These are phyloP conservation scores for Melanotaenia trifasciata DNA, from an alignment of 2,797 vertebrate genomes.

Conservation along the genomic window DNA sequence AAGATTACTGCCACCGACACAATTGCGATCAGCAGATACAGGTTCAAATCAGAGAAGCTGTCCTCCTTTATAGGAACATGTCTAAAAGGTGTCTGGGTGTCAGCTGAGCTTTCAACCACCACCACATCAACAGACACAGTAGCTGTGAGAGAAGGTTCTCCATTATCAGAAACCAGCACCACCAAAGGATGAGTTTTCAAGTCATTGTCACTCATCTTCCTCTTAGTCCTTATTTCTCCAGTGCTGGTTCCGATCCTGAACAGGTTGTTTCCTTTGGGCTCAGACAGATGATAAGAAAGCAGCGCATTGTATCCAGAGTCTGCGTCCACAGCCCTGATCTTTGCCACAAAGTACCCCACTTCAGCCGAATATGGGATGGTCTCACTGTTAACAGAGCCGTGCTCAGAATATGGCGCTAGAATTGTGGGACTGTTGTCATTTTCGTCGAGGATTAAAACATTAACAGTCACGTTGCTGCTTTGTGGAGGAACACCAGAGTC, in stretches of 20 bases:
- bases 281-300: slow-evolving; percentile 72
- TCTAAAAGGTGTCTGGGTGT: neutral
- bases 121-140: neutral
- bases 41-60: neutral
- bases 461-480: slow-evolving; percentile 65
- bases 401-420: slow-evolving; percentile 85
- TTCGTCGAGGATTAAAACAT: slow-evolving; percentile 46
- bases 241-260: slow-evolving; percentile 41
- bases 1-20: neutral
- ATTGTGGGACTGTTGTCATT: slow-evolving; percentile 61
- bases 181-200: too few species aligned
- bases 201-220: slow-evolving; percentile 73
- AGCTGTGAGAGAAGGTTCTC: neutral
- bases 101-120: neutral
- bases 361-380: slow-evolving; percentile 60
- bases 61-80: neutral
- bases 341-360: slow-evolving; percentile 23
- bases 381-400: slow-evolving; percentile 82
- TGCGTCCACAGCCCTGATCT: slow-evolving; percentile 69
- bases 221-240: slow-evolving; percentile 73
- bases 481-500: slow-evolving; percentile 74
- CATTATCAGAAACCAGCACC: too few species aligned
- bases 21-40: neutral
- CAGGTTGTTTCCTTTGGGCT: slow-evolving; percentile 63
- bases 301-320: slow-evolving; percentile 78